Conservation (phyloP, 2,113 vertebrate genomes). For the Mus spicilegus region DNA sequence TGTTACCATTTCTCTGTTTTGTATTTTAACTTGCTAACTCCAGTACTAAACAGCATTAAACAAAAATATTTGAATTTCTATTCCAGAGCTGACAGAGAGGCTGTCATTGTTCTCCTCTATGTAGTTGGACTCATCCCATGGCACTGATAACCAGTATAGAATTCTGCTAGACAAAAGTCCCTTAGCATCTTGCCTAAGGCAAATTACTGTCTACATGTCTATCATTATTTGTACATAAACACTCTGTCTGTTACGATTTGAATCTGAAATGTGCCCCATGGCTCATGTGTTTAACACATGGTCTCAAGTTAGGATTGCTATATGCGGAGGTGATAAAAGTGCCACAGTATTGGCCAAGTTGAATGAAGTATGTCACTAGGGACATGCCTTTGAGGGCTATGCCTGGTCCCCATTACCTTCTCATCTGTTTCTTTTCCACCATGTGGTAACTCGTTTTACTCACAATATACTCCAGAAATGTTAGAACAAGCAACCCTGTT, state of each 20-base stretch:
- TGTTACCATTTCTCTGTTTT: not conserved
- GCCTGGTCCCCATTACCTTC: not conserved
- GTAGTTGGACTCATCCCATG: not conserved
- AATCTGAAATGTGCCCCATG: not conserved
- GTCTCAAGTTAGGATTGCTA: not conserved
- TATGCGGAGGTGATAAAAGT: not conserved
- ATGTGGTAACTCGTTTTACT: not conserved
- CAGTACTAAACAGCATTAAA: not conserved
- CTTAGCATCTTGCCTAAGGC: not conserved
- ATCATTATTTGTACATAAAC: not conserved
- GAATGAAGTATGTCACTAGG: not conserved
- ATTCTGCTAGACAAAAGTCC: not conserved
- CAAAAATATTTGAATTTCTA: not conserved
- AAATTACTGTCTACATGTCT: not conserved
- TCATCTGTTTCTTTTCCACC: not conserved
- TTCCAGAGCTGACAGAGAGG: not conserved
- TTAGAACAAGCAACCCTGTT: not conserved
- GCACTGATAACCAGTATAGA: not conserved
- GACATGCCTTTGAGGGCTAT: not conserved
- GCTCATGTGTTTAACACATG: not conserved
- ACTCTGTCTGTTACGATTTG: not conserved
- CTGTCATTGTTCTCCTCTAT: not conserved
- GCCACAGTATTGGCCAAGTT: not conserved
- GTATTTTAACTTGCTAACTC: not conserved
- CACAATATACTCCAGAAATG: not conserved